Conservation (phyloP, 1,140 invertebrate species). For the Aphelinus certus region DNA sequence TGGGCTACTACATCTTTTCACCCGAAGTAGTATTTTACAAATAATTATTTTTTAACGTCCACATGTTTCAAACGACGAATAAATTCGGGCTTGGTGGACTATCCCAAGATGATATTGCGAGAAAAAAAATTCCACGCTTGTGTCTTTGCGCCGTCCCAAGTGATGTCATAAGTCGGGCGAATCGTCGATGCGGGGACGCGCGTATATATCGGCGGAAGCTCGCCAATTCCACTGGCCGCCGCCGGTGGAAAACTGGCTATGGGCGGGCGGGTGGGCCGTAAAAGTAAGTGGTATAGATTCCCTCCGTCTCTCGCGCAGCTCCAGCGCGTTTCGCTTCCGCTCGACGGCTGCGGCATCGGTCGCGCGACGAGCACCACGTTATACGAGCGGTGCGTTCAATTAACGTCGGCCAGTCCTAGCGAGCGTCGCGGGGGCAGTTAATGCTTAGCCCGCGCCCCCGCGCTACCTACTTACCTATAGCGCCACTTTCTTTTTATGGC, state of each 20-base stretch:
- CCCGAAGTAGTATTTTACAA: no score
- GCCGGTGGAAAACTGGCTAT: constrained; percentile 39
- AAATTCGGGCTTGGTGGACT: no score
- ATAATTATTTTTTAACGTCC: no score
- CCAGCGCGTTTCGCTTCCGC: constrained; percentile 9
- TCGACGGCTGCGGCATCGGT: neutral
- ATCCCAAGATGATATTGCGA: no score
- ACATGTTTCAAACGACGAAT: no score
- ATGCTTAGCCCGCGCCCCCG: constrained; percentile 51
- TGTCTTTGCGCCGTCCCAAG: neutral
- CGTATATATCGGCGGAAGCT: constrained; percentile 21
- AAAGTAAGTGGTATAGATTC: constrained; percentile 62
- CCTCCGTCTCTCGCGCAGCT: neutral
- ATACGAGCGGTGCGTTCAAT: constrained; percentile 65
- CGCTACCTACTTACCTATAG: constrained; percentile 61
- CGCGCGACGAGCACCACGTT: constrained; percentile 33
- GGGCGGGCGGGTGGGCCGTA: constrained; percentile 51
- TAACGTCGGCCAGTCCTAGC: constrained; percentile 60
- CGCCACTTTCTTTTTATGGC: constrained; percentile 64
- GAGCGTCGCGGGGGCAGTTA: constrained; percentile 59
- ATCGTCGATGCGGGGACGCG: constrained; percentile 37
- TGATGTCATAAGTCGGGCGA: constrained; percentile 20
- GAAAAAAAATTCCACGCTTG: constrained; percentile 8
- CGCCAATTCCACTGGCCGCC: neutral
- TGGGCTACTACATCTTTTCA: no score